Base-by-base conservation (phyloP, 2,888 invertebrate genomes). In the Nymphalis polychloros region DNA sequence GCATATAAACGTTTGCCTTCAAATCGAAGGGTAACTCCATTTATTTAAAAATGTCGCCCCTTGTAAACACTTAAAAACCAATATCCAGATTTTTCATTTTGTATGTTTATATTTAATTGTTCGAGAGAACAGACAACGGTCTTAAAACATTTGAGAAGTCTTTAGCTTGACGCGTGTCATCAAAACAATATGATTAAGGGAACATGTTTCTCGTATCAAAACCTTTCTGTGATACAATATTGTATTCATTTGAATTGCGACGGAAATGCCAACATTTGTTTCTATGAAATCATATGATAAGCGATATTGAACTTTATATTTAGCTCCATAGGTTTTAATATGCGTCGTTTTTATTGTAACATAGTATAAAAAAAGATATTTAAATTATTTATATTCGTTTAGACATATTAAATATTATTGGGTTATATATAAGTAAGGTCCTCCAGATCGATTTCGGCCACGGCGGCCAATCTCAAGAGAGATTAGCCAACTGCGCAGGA, bases 171-270 rank as follows among this genome's bases (percentile, higher is more conserved):
- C 64, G 68, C 17, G 55, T 41, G 55, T 49, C 35, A 53, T 61
- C 20, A 63, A 59, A 62, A 65, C 52, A 47, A 47, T 55, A 49
- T 41, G 23, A 19, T 70, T 67, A 67, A 59, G 17, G 23, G 52
- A 67, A 70, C 57, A 50, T 31, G 61, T 59, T 46, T 63, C 27
- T 27, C 53, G 27, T 55, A 27, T 46, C 35, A 62, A 50, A 47
- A 52, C 53, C n/a, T 23, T 67, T 60, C 50, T 61, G 55, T 72
- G 72, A 70, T 72, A 70, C 70, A 72, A 72, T 59, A 64, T 7
- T 20, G 17, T 63, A 67, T 67, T 68, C 60, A 66, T 64, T 64
- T 59, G 50, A 46, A 67, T 62, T 53, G 64, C 67, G 52, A 53
- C 69, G 69, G 69, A 69, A 67, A 70, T 67, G 64, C 64, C 62